These are phyloP conservation scores for Trogon melanurus DNA, from an alignment of 2,113 vertebrate species.

Conservation along the genomic window DNA sequence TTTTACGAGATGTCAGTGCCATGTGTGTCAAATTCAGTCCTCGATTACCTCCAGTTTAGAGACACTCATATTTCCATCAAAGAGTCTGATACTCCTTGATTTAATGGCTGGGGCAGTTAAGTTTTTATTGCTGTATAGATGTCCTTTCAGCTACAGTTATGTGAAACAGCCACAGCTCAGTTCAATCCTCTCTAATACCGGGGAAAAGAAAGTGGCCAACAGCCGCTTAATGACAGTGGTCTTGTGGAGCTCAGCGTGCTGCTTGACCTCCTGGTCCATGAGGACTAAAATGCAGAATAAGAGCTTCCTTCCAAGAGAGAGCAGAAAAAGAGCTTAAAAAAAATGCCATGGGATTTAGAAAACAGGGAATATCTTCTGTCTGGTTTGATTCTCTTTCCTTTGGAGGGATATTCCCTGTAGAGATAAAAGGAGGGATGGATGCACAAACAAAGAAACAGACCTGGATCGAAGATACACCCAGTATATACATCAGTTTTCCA, in stretches of 20 bases:
- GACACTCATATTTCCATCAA: constrained; percentile 47
- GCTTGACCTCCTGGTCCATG: background rate
- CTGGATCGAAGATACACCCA: accelerated
- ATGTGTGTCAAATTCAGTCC: constrained; percentile 33
- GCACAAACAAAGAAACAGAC: background rate
- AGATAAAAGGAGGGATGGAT: background rate
- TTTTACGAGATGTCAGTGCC: background rate
- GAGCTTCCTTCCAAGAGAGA: background rate
- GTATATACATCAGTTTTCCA: background rate
- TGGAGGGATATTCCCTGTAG: background rate
- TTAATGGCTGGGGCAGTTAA: background rate
- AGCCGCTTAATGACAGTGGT: background rate
- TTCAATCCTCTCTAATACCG: background rate
- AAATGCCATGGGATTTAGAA: background rate
- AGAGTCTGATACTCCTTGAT: constrained; percentile 13
- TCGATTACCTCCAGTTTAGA: background rate
- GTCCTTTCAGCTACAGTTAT: background rate
- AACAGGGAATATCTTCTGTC: background rate
- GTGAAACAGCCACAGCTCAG: background rate
- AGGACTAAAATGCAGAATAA: background rate
- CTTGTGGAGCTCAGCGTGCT: background rate
- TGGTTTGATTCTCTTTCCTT: background rate
- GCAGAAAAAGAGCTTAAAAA: background rate
- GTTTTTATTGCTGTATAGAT: background rate
- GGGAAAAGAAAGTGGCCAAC: background rate